These are phyloP conservation scores for Fistularia tabacaria DNA, from an alignment of 2,797 vertebrate species.

Conservation along the genomic window DNA sequence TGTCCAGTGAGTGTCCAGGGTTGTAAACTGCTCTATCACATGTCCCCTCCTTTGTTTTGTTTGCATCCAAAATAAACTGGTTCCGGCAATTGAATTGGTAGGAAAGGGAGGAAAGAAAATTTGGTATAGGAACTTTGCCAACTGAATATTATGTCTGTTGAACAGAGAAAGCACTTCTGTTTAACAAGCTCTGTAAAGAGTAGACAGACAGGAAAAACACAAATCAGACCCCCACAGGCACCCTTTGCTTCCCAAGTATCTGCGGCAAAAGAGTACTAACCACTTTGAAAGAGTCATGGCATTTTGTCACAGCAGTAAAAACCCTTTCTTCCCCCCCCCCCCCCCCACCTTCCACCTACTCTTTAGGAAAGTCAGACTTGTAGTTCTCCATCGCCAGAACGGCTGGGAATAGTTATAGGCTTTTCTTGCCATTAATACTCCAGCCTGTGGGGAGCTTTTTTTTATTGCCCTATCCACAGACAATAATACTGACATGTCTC, in stretches of 20 bases:
- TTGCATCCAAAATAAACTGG: no score
- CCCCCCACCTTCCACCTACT: constrained; percentile 10
- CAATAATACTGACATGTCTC: constrained; percentile 26
- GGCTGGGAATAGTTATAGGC: constrained; percentile 42
- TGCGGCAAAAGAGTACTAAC: constrained; percentile 45
- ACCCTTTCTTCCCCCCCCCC: constrained; percentile 15
- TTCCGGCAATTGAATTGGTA: no score
- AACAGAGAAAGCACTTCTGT: constrained; percentile 10
- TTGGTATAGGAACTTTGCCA: no score
- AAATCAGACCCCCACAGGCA: constrained; percentile 40
- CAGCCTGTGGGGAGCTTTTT: constrained; percentile 23
- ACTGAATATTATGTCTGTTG: constrained; percentile 10
- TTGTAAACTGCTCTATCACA: no score
- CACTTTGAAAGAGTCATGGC: constrained; percentile 35
- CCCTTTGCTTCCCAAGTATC: constrained; percentile 21
- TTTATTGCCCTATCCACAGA: constrained; percentile 42
- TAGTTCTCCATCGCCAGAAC: constrained; percentile 20
- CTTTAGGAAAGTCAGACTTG: constrained; percentile 15
- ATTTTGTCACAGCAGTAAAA: constrained; percentile 40
- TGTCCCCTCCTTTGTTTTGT: no score
- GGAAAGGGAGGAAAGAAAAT: no score
- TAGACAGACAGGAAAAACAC: constrained; percentile 31
- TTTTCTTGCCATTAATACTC: constrained; percentile 34
- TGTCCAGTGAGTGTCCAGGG: no score
- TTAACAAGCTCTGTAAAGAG: constrained; percentile 20